phyloP scores from a whole-genome alignment of 35 echinoderm and acorn worm species.

The Lytechinus variegatus region DNA sequence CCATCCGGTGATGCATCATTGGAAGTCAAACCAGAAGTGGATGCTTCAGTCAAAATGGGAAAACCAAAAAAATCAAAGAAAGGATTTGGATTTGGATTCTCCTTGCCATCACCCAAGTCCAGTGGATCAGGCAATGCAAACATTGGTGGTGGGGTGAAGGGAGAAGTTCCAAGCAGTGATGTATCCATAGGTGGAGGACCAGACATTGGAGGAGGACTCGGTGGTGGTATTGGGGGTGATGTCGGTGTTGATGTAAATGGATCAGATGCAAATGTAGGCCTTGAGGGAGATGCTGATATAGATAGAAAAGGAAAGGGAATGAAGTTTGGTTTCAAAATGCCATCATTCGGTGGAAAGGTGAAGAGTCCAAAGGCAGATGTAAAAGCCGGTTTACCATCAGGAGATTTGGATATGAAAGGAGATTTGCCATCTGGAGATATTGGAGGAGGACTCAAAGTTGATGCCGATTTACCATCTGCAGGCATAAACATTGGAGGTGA shows the following conservation, averaged over 20 bases:
- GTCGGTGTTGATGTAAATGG: constrained; percentile 52
- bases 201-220: constrained; percentile 50
- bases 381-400: constrained; percentile 4
- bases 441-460: neutral
- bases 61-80: constrained; percentile 55
- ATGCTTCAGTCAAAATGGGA: neutral
- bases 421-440: constrained; percentile 15
- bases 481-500: constrained; percentile 13
- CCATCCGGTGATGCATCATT: constrained; percentile 49
- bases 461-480: neutral
- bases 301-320: neutral
- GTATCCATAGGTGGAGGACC: constrained; percentile 60
- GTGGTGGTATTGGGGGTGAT: constrained; percentile 47
- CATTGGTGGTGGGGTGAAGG: constrained; percentile 58
- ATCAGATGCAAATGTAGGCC: constrained; percentile 52
- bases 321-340: constrained; percentile 27
- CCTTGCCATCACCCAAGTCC: constrained; percentile 54
- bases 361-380: constrained; percentile 11
- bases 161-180: constrained; percentile 59
- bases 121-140: constrained; percentile 76
- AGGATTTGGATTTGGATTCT: constrained; percentile 49
- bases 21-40: constrained; percentile 52
- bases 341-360: neutral
- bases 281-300: constrained; percentile 51
- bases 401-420: constrained; percentile 28